Base-by-base conservation (phyloP, 2,888 invertebrate species). In the Electrophaes corylata region DNA sequence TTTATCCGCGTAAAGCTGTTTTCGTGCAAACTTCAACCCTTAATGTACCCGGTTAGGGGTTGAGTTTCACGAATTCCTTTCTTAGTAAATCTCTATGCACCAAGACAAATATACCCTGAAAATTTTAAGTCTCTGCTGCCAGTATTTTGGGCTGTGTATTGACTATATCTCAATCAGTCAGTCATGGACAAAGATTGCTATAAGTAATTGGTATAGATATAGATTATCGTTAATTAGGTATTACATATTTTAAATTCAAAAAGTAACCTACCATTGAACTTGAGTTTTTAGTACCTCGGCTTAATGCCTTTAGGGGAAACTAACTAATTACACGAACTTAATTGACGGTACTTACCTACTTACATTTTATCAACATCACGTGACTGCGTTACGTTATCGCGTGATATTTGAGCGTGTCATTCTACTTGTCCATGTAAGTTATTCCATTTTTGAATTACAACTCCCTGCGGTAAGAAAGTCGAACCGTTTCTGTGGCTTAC, bases 401-500 rank as follows among this genome's bases (percentile, higher is more conserved):
- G 55, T 52, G 43, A 51, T 47, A 40, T 52, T 46, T 14, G 47
- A 53, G 29, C 41, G 45, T 49, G 52, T 33, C 40, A 56, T 59
- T 48, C 29, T 14, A 19, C 10, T 16, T 47, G 44, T 46, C 39
- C 39, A 40, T 41, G 37, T 60, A 46, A 58, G 46, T 48, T 56
- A 58, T 60, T 50, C 40, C 40, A 59, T 53, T 62, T 62, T 56
- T 19, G 29, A 52, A 56, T 20, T 56, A 53, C 33, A 12, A 56
- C 41, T 60, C 61, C 56, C 66, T 35, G 31, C 20, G 51, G 64
- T 52, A 49, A 33, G 45, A 57, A 52, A 54, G 44, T 53, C 54
- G 57, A 64, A 60, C 52, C 62, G 35, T 61, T 57, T 50, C 49
- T 44, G 71, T 74, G 70, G 69, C 72, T 70, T 62, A 57, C 66